Evolutionary conservation across 2,113 vertebrate genomes (phyloP).

Genomic region (Macquaria australasica): DNA sequence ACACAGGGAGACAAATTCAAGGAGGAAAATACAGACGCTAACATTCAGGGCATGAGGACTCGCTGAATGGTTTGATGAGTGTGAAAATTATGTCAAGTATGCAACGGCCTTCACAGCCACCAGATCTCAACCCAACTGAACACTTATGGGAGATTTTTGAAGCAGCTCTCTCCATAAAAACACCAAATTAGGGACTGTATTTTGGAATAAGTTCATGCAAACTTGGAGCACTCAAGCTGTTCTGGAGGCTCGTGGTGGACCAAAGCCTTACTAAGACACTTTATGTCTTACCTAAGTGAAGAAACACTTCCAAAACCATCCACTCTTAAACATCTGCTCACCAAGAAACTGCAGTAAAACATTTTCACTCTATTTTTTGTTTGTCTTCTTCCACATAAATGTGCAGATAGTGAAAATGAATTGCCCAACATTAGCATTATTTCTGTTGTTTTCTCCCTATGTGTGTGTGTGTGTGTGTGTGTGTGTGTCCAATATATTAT

Average conservation of each 20-base stretch:
- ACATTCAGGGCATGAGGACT: neutral
- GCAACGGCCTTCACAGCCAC: neutral
- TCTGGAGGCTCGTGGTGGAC: neutral
- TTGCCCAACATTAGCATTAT: slow-evolving; percentile 7
- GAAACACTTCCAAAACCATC: neutral
- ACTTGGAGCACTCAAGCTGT: neutral
- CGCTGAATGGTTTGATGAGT: neutral
- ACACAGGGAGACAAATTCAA: no score
- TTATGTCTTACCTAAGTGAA: neutral
- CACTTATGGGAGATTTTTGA: neutral
- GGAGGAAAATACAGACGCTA: no score
- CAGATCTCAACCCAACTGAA: neutral
- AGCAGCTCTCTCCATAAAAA: neutral
- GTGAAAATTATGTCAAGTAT: neutral
- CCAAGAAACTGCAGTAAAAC: slow-evolving; percentile 1
- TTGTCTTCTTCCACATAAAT: slow-evolving; percentile 1
- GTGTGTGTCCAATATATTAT: slow-evolving; percentile 20
- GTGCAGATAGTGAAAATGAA: slow-evolving; percentile 34
- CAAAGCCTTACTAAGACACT: neutral
- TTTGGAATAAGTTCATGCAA: neutral
- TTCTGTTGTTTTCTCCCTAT: slow-evolving; percentile 7
- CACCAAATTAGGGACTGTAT: neutral
- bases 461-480: no score
- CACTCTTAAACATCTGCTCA: slow-evolving; percentile 7
- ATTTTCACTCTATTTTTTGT: neutral